Evolutionary conservation across 2,797 vertebrate species (phyloP).

Genomic region (Arctocebus calabarensis): DNA sequence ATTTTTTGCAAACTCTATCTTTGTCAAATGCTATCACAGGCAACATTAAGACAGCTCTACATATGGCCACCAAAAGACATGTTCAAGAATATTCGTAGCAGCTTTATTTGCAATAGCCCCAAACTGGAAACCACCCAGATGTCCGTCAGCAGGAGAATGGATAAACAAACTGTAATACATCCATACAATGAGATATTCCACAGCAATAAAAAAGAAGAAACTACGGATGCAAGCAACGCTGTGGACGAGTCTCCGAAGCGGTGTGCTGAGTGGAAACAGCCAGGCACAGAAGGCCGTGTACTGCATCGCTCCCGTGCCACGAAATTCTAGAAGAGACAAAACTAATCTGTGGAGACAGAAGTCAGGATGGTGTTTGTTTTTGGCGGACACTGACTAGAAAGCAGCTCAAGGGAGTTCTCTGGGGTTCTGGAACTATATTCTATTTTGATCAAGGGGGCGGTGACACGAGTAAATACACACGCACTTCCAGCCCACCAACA

Average conservation of each 20-base stretch:
- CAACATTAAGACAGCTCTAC: slow-evolving; percentile 74
- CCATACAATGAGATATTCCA: slow-evolving; percentile 59
- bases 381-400: background rate
- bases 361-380: slow-evolving; percentile 21
- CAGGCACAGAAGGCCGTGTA: background rate
- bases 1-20: slow-evolving; percentile 69
- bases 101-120: slow-evolving; percentile 71
- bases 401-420: slow-evolving; percentile 31
- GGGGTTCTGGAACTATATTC: background rate
- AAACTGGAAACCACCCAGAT: slow-evolving; percentile 77
- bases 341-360: slow-evolving; percentile 35
- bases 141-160: slow-evolving; percentile 56
- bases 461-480: background rate
- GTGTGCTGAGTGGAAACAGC: slow-evolving; percentile 22
- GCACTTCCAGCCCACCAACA: background rate
- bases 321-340: slow-evolving; percentile 32
- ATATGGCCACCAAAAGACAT: slow-evolving; percentile 73
- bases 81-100: slow-evolving; percentile 68
- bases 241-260: background rate
- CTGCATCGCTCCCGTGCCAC: background rate
- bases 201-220: slow-evolving; percentile 44
- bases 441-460: slow-evolving; percentile 23
- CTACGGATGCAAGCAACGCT: background rate
- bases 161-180: slow-evolving; percentile 74
- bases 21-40: slow-evolving; percentile 71